A percentile compares a stretch with the other conserved stretches of the same genome.
Evolutionary conservation across 2,888 invertebrate species (phyloP).

Genomic region (Harpalus rubripes): DNA sequence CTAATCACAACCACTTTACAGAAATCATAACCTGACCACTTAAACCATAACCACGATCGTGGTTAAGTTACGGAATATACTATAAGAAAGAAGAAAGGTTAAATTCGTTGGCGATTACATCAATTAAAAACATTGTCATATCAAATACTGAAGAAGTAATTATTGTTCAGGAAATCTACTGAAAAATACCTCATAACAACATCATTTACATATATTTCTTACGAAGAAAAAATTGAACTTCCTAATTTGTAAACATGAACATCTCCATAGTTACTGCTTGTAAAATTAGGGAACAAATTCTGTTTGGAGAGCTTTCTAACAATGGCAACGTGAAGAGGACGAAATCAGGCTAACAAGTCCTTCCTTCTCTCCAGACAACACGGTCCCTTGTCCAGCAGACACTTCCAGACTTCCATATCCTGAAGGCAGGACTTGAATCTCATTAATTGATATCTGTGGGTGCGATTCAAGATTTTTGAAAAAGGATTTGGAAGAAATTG

Average conservation of each 20-base stretch:
- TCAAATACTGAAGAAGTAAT: too few species aligned
- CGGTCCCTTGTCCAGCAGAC: background rate
- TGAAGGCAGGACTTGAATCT: background rate
- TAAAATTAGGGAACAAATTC: slow-evolving; percentile 2
- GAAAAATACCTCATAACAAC: too few species aligned
- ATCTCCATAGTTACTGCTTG: background rate
- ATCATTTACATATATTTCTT: too few species aligned
- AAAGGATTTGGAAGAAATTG: background rate
- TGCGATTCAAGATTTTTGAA: background rate
- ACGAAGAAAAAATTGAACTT: too few species aligned
- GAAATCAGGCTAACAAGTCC: background rate
- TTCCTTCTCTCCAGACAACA: background rate
- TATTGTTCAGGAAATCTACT: too few species aligned
- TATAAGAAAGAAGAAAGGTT: too few species aligned
- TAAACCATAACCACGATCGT: too few species aligned
- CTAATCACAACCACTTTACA: too few species aligned
- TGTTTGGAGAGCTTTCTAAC: background rate
- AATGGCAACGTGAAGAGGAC: background rate
- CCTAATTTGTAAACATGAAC: background rate
- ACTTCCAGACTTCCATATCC: background rate
- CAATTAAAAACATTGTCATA: too few species aligned
- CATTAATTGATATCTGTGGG: background rate
- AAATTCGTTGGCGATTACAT: too few species aligned
- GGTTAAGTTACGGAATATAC: too few species aligned
- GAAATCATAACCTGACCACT: too few species aligned